These are phyloP conservation scores for Montipora capitata DNA, from an alignment of 92 coral and sea anemone genomes.

Conservation along the genomic window DNA sequence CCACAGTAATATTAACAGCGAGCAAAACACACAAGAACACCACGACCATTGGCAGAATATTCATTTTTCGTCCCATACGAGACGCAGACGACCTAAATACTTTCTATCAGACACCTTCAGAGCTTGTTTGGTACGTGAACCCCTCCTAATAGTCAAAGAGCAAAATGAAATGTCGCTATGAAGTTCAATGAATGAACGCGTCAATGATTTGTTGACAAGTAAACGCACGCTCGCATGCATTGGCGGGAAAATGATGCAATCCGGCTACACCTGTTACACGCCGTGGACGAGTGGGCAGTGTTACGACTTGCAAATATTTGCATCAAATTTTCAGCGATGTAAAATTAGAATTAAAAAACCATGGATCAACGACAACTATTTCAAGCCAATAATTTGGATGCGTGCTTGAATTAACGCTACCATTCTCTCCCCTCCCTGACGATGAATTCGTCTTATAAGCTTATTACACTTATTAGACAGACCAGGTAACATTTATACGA, in stretches of 20 bases:
- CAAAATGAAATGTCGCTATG: constrained; percentile 29
- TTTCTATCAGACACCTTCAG: not conserved
- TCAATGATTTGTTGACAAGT: constrained; percentile 25
- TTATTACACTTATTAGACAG: too few species aligned
- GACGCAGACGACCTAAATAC: constrained; percentile 1
- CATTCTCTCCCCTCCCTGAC: too few species aligned
- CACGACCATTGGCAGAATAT: not conserved
- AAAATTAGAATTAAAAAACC: too few species aligned
- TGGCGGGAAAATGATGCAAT: constrained; percentile 58
- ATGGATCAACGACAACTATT: too few species aligned
- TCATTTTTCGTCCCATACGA: constrained; percentile 8
- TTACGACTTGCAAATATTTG: not conserved
- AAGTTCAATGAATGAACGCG: constrained; percentile 24
- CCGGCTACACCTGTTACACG: not conserved
- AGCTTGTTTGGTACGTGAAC: not conserved
- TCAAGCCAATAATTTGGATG: too few species aligned
- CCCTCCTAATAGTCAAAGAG: not conserved
- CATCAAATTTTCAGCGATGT: too few species aligned
- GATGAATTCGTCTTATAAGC: too few species aligned
- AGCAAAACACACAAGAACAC: constrained; percentile 29
- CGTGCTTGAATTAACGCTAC: too few species aligned
- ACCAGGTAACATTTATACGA: too few species aligned
- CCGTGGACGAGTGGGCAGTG: not conserved
- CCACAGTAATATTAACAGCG: not conserved
- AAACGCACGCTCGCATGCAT: constrained; percentile 36